These are phyloP conservation scores for Ellobius talpinus DNA, from an alignment of 2,113 vertebrate genomes.

Conservation along the genomic window DNA sequence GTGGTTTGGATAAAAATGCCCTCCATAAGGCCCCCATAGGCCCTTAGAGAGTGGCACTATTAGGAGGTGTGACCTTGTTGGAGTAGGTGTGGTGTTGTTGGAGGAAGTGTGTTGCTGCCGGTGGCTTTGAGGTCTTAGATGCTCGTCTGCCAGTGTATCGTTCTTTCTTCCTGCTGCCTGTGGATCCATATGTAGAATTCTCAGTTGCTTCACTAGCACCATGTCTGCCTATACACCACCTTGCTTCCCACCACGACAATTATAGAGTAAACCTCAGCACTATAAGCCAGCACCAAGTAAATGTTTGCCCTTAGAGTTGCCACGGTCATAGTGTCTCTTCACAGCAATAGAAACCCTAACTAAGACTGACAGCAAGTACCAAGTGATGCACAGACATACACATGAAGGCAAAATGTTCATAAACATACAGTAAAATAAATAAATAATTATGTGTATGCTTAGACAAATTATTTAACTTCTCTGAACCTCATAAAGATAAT, in stretches of 20 bases:
- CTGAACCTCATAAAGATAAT: slow-evolving; percentile 24
- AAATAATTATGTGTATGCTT: background rate
- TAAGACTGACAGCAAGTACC: background rate
- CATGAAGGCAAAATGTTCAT: background rate
- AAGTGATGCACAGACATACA: background rate
- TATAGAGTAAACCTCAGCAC: background rate
- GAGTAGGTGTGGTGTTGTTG: background rate
- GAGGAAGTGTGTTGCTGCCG: background rate
- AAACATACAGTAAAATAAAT: background rate
- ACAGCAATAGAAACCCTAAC: background rate
- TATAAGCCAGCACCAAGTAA: background rate
- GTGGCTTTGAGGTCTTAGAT: background rate
- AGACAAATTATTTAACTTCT: slow-evolving; percentile 46
- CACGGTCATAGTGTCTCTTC: background rate
- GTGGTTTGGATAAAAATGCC: background rate
- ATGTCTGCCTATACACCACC: background rate
- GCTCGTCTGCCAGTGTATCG: background rate
- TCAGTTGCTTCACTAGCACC: background rate
- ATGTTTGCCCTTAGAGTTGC: background rate
- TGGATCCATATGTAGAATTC: background rate
- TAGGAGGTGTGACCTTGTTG: background rate
- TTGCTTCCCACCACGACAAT: background rate
- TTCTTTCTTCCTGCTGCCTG: background rate
- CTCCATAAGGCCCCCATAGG: background rate
- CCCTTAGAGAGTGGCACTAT: background rate